phyloP scores from a whole-genome alignment of 2,113 vertebrate species.

The Haemorhous mexicanus region DNA sequence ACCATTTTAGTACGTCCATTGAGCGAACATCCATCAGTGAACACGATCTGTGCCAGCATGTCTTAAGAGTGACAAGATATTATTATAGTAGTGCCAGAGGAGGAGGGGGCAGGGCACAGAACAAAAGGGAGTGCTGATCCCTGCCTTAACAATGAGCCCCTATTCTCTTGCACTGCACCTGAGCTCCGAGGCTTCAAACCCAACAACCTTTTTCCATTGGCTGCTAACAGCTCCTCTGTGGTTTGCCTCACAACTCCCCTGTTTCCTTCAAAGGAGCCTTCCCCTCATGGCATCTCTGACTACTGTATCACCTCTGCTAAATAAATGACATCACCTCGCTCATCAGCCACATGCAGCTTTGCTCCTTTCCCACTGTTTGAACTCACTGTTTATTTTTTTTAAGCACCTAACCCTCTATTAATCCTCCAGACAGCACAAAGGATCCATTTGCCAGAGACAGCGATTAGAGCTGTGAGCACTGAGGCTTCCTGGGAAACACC shows the following conservation, averaged over 20 bases:
- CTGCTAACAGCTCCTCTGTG: constrained; percentile 42
- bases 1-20: constrained; percentile 41
- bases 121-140: constrained; percentile 69
- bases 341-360: constrained; percentile 34
- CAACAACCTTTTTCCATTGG: constrained; percentile 49
- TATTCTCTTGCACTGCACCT: constrained; percentile 74
- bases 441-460: constrained; percentile 63
- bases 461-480: constrained; percentile 51
- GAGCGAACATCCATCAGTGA: constrained; percentile 67
- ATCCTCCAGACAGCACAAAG: constrained; percentile 60
- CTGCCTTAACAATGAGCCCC: constrained; percentile 71
- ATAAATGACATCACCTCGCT: constrained; percentile 52
- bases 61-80: constrained; percentile 76
- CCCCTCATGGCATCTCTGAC: constrained; percentile 26
- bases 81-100: constrained; percentile 68
- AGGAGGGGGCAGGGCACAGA: constrained; percentile 17
- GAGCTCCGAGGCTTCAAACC: constrained; percentile 61
- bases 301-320: constrained; percentile 45
- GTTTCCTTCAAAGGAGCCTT: constrained; percentile 35
- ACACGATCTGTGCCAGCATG: constrained; percentile 55
- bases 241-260: constrained; percentile 34
- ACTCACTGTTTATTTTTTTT: constrained; percentile 53
- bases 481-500: constrained; percentile 57
- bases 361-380: constrained; percentile 24
- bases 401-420: constrained; percentile 23